A percentile compares a stretch with the other conserved stretches of the same genome.
Evolutionary conservation across 2,797 vertebrate genomes (phyloP).

Genomic region (Neosilurus mollespiculum): DNA sequence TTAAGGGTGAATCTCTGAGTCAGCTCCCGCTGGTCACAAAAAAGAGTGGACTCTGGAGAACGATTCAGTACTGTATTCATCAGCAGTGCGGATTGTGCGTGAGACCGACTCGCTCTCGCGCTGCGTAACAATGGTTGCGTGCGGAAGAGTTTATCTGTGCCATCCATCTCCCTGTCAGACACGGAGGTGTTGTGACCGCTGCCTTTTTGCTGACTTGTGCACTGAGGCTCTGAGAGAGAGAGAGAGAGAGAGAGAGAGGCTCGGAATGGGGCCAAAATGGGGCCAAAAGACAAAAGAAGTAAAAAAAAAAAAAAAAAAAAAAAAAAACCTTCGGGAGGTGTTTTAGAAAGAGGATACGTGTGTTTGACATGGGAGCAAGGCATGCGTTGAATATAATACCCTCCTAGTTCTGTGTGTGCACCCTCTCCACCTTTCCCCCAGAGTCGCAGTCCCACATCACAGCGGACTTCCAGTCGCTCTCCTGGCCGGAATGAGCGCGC

Average conservation of each 20-base stretch:
- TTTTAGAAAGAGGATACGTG: constrained; percentile 64
- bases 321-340: constrained; percentile 47
- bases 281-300: constrained; percentile 20
- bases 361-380: constrained; percentile 53
- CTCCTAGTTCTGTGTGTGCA: constrained; percentile 48
- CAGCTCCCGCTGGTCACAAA: neutral
- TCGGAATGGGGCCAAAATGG: too few species aligned
- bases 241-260: constrained; percentile 49
- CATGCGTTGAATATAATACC: constrained; percentile 68
- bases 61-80: neutral
- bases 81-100: constrained; percentile 24
- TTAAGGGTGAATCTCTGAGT: neutral
- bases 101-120: constrained; percentile 39
- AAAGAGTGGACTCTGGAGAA: neutral
- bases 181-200: constrained; percentile 59
- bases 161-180: constrained; percentile 78
- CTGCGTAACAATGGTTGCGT: constrained; percentile 76
- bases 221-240: constrained; percentile 14
- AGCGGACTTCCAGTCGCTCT: constrained; percentile 51
- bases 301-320: constrained; percentile 44
- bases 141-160: constrained; percentile 69
- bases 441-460: constrained; percentile 44
- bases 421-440: constrained; percentile 28
- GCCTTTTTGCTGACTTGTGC: constrained; percentile 52
- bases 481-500: constrained; percentile 49